Conservation (phyloP, 1,140 invertebrate species). For the Drosophila parvula region DNA sequence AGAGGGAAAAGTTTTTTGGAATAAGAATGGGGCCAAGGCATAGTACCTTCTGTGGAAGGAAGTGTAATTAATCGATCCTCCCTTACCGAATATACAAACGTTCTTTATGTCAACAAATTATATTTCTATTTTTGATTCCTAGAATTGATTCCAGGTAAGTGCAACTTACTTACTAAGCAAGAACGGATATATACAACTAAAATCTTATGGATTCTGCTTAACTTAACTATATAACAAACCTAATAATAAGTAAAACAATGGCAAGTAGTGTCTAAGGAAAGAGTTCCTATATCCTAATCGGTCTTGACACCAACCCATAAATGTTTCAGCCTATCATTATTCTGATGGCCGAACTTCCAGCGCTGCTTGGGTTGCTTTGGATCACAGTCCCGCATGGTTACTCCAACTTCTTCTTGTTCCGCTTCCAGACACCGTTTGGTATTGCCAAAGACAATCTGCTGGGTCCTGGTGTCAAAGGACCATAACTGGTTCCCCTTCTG, state of each 20-base stretch:
- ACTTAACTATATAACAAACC: neutral
- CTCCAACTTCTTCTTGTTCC: neutral
- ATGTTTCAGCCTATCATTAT: conserved; percentile 44
- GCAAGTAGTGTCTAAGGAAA: neutral
- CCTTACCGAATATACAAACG: neutral
- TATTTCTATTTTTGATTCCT: neutral
- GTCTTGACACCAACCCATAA: conserved; percentile 52
- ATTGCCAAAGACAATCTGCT: conserved; percentile 52
- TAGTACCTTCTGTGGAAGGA: neutral
- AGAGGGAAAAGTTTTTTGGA: neutral
- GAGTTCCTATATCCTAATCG: neutral
- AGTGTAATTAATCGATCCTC: no score
- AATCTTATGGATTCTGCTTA: neutral
- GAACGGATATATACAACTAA: no score
- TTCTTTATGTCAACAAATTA: neutral
- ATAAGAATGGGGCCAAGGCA: neutral
- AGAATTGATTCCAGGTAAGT: neutral
- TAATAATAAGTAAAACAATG: neutral
- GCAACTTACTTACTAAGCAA: neutral
- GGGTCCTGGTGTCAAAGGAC: conserved; percentile 89
- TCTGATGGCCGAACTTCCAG: conserved; percentile 74
- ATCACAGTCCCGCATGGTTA: conserved; percentile 53
- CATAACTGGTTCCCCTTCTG: conserved; percentile 96
- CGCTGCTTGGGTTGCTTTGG: conserved; percentile 41
- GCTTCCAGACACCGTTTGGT: conserved; percentile 58